Evolutionary conservation across 2,113 vertebrate species (phyloP).

Genomic region (Stercorarius parasiticus): DNA sequence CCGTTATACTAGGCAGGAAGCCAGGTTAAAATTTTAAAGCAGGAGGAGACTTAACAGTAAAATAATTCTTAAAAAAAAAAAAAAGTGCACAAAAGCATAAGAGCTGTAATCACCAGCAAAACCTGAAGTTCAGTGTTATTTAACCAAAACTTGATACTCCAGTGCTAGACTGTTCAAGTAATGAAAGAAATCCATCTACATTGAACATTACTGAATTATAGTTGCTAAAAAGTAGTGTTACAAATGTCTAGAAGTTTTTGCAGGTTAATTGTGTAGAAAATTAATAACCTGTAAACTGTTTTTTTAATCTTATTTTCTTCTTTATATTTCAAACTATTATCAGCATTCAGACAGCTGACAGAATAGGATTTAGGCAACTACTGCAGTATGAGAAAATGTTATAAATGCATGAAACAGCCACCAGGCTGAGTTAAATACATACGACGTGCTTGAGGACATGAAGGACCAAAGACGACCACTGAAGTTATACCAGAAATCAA

Average conservation of each 20-base stretch:
- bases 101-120: neutral
- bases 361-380: neutral
- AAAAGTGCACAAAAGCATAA: neutral
- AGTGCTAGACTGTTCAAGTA: neutral
- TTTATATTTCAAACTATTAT: neutral
- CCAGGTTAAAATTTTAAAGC: neutral
- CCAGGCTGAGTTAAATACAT: neutral
- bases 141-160: neutral
- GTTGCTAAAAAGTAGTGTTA: neutral
- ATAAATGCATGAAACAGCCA: neutral
- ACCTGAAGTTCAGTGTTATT: neutral
- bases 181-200: neutral
- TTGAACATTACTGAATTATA: neutral
- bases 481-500: neutral
- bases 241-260: neutral
- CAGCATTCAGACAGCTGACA: neutral
- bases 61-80: neutral
- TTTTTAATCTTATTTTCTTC: neutral
- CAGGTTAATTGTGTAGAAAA: neutral
- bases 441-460: fast-evolving
- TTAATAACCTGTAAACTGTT: neutral
- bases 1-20: neutral
- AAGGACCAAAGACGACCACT: neutral
- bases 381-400: neutral
- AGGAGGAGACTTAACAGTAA: neutral